phyloP scores from a whole-genome alignment of 2,797 vertebrate species.

The Arnoldichthys spilopterus region DNA sequence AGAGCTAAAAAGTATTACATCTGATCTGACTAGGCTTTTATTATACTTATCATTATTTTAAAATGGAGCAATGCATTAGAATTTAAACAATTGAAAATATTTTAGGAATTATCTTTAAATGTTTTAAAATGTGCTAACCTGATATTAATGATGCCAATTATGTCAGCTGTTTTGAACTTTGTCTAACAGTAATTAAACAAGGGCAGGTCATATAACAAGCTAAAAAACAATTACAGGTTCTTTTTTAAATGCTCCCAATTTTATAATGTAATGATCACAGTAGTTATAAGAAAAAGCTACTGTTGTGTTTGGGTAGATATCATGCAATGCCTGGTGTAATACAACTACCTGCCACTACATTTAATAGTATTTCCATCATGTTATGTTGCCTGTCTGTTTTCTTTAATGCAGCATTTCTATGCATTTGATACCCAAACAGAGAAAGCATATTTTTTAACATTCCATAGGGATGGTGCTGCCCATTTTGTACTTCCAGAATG shows the following conservation, averaged over 20 bases:
- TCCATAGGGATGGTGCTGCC: conserved; percentile 16
- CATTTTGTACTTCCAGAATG: conserved; percentile 2
- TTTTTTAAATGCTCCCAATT: background rate
- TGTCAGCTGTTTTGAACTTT: conserved; percentile 6
- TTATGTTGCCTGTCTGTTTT: background rate
- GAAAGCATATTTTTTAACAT: conserved; percentile 15
- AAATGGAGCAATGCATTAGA: background rate
- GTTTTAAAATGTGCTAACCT: background rate
- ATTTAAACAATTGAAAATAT: background rate
- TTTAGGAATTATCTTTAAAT: background rate
- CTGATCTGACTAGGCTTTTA: background rate
- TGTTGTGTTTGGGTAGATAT: conserved; percentile 11
- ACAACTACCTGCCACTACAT: conserved; percentile 10
- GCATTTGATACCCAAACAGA: conserved; percentile 16
- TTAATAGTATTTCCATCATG: background rate
- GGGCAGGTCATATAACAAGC: background rate
- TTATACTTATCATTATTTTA: background rate
- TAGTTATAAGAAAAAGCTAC: background rate
- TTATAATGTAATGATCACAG: background rate
- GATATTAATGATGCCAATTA: background rate
- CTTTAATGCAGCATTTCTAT: conserved; percentile 7
- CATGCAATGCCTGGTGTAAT: conserved; percentile 5
- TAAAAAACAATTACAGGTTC: background rate
- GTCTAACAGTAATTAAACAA: background rate
- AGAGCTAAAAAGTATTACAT: conserved; percentile 5